Evolutionary conservation across 1,140 invertebrate species (phyloP), one percentile per base, ranked within the genome.

Genomic region (Formica selysi): DNA sequence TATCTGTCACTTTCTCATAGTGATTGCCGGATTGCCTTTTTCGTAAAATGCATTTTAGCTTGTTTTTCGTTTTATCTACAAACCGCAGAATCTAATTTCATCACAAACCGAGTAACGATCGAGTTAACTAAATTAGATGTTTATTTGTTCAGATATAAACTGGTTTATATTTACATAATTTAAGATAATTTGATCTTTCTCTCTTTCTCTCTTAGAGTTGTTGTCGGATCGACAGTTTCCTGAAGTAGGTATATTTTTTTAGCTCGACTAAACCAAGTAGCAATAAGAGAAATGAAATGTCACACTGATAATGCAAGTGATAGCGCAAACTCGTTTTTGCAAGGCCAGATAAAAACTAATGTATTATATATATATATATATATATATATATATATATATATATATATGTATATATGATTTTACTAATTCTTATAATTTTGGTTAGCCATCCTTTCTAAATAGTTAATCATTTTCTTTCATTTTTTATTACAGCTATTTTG

Each of bases 241-340:
- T 16, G 16, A 68, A 54, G 38, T 44, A 57, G 48, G 4, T 44
- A 36, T 79, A 67, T 32, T 65, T 22, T 36, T 70, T 54, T 19
- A 54, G 29, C 26, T 19, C 29, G 59, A 38, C 44, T 1, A 44
- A 36, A 64, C 7, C 11, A 38, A 68, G 13, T 68, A 38, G 32
- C 36, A 76, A 36, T 44, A 38, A 70, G 32, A 54, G 44, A 57
- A 80, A 68, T 38, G 10, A 80, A 80, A 80, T 80, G 64, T 80
- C 64, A 67, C n/a, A 11, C 44, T 54, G 64, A 38, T 80, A 80
- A 38, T 70, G 16, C 62, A 29, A 80, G n/a, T 44, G n/a, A 68
- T 51, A n/a, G 11, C n/a, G 13, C 64, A 57, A 80, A 80, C 64
- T 80, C 64, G 76, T 79, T 79, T 36, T 26, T 38, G 62, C 76